These are phyloP conservation scores for Sarcophaga carnaria DNA, from an alignment of 2,888 invertebrate species.

Conservation along the genomic window DNA sequence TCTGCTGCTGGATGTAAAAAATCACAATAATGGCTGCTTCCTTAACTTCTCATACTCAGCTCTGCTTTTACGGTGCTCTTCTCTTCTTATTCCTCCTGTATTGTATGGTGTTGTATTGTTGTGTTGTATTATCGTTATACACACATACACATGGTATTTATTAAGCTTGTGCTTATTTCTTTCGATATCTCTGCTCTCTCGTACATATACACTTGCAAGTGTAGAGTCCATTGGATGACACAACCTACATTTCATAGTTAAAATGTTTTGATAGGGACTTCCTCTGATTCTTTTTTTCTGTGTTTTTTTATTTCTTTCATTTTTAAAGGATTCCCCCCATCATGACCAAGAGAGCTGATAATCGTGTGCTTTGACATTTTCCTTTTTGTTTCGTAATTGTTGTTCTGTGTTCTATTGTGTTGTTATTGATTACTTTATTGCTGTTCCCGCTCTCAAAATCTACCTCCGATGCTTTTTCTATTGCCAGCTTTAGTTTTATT, in stretches of 20 bases:
- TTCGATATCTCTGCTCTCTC: constrained; percentile 6
- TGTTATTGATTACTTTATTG: constrained; percentile 67
- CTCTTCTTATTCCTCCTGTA: constrained; percentile 25
- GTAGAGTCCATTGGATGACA: constrained; percentile 40
- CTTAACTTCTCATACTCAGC: constrained; percentile 1
- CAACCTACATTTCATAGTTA: constrained; percentile 21
- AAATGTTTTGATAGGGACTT: not conserved
- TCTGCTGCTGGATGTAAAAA: constrained; percentile 47
- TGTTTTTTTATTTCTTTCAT: constrained; percentile 21
- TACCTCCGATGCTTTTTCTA: too few relatives aligned
- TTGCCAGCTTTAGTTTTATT: not conserved
- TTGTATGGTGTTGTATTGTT: not conserved
- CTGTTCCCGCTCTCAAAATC: constrained; percentile 12
- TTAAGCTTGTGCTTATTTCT: constrained; percentile 15
- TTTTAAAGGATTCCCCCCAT: constrained; percentile 47
- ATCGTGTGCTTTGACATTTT: constrained; percentile 71
- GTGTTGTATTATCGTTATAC: not conserved
- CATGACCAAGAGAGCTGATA: constrained; percentile 70
- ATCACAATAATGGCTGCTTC: constrained; percentile 63
- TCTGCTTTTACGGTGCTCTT: not conserved
- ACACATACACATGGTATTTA: constrained; percentile 13
- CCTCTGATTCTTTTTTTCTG: not conserved
- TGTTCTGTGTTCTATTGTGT: constrained; percentile 30
- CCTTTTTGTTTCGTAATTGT: constrained; percentile 70
- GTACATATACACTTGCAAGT: not conserved